Evolutionary conservation across 2,113 vertebrate genomes (phyloP).

Genomic region (Pitta sordida): DNA sequence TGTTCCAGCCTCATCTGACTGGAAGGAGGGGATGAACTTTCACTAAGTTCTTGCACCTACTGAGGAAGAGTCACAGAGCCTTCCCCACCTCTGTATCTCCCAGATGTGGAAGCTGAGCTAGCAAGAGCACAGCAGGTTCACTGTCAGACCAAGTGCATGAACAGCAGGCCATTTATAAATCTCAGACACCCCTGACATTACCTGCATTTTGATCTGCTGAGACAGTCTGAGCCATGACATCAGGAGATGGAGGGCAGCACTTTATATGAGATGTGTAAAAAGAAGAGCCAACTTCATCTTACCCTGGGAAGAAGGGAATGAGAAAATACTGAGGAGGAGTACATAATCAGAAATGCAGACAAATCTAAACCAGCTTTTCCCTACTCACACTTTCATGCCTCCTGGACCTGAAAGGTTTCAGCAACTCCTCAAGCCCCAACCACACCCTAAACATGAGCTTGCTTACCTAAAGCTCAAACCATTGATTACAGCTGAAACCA

Average conservation of each 20-base stretch:
- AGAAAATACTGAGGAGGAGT: background rate
- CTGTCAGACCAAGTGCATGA: background rate
- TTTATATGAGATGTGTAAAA: background rate
- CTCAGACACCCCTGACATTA: background rate
- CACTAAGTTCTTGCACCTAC: background rate
- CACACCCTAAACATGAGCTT: rapidly evolving
- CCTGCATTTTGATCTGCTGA: background rate
- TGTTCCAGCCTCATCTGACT: background rate
- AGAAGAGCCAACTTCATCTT: background rate
- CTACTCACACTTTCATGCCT: rapidly evolving
- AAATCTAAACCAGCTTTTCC: background rate
- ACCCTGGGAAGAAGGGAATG: background rate
- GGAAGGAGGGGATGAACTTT: background rate
- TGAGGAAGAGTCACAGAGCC: background rate
- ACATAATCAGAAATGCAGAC: background rate
- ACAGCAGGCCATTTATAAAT: background rate
- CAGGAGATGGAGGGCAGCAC: background rate
- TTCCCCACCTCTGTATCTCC: background rate
- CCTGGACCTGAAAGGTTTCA: background rate
- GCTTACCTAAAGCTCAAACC: rapidly evolving
- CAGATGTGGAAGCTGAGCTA: rapidly evolving
- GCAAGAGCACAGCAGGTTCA: background rate
- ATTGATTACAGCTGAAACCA: background rate
- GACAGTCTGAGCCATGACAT: background rate
- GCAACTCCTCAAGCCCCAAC: background rate